A percentile compares a stretch with the other conserved stretches of the same genome.
Conservation (phyloP, 2,888 invertebrate species). For the Pristionchus fissidentatus region DNA sequence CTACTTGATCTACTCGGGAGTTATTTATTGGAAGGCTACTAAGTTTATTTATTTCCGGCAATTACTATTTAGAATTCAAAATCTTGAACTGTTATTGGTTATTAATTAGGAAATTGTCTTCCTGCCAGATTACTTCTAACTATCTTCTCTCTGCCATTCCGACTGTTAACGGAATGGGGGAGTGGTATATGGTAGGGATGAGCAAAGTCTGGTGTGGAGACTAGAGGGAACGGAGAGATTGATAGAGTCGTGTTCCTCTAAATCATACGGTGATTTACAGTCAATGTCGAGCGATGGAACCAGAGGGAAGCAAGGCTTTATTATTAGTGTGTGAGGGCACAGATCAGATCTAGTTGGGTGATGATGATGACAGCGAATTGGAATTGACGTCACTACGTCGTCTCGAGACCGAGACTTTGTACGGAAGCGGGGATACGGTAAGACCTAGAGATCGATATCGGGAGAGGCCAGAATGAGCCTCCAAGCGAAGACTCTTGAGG, state of each 20-base stretch:
- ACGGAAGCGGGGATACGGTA: conserved; percentile 69
- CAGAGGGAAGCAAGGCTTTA: not conserved
- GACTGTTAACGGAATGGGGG: not conserved
- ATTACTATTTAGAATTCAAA: not conserved
- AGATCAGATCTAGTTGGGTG: conserved; percentile 6
- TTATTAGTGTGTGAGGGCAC: conserved; percentile 44
- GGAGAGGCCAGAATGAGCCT: conserved; percentile 46
- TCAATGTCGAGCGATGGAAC: not conserved
- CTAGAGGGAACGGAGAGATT: conserved; percentile 21
- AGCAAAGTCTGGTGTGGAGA: too few relatives aligned
- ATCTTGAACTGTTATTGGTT: too few relatives aligned
- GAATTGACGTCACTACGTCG: conserved; percentile 14
- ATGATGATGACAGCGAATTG: not conserved
- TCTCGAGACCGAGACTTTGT: conserved; percentile 48
- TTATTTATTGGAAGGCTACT: too few relatives aligned
- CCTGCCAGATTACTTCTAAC: not conserved
- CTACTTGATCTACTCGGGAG: not conserved
- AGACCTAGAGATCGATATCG: conserved; percentile 67
- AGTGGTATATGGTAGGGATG: not conserved
- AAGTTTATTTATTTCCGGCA: not conserved
- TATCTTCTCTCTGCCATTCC: not conserved
- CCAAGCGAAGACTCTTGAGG: conserved; percentile 60
- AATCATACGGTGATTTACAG: conserved; percentile 49
- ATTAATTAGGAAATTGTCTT: not conserved
- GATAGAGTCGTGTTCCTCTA: conserved; percentile 50